These are phyloP conservation scores for Zapus hudsonius DNA, from an alignment of 2,113 vertebrate genomes.

Conservation along the genomic window DNA sequence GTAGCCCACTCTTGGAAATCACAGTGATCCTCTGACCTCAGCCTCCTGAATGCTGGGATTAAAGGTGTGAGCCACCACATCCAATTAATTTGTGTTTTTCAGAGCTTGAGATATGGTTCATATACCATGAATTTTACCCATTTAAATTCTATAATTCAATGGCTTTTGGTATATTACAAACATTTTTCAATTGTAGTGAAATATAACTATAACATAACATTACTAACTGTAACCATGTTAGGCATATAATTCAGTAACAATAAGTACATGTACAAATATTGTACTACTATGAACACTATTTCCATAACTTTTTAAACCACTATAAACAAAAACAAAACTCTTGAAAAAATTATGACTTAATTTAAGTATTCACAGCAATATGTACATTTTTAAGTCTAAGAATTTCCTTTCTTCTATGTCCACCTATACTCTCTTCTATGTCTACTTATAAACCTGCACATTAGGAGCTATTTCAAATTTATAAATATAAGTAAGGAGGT, in stretches of 20 bases:
- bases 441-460: not conserved
- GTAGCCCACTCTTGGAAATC: no score
- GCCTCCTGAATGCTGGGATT: no score
- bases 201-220: not conserved
- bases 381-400: not conserved
- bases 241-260: not conserved
- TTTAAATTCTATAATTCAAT: constrained; percentile 45
- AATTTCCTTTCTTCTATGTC: not conserved
- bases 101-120: constrained; percentile 13
- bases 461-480: not conserved
- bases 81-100: not conserved
- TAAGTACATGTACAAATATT: not conserved
- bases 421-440: not conserved
- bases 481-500: not conserved
- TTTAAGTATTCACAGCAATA: not conserved
- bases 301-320: constrained; percentile 13
- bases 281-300: not conserved
- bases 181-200: constrained; percentile 28
- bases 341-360: not conserved
- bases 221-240: not conserved
- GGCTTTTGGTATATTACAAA: not conserved
- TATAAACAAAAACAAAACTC: not conserved
- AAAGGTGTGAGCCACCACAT: no score
- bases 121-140: not conserved
- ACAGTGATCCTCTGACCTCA: no score